Percentiles rank a stretch among this genome's conserved stretches.
Conservation (phyloP, 2,113 vertebrate species). For the Mormyrus lacerda region DNA sequence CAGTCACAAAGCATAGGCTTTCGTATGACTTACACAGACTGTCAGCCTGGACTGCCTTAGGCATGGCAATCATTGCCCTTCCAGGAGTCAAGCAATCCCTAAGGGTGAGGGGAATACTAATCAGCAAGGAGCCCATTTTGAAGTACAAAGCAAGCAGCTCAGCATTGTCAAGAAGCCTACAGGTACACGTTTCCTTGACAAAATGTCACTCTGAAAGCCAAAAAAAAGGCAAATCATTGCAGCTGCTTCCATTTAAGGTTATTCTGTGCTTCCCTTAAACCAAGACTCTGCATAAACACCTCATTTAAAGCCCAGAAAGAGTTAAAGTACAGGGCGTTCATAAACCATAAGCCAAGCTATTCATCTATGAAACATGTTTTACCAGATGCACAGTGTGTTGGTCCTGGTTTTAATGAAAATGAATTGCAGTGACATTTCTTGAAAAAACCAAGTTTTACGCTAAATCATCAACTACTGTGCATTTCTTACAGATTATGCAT, state of each 20-base stretch:
- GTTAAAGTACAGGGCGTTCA: not conserved
- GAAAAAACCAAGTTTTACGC: not conserved
- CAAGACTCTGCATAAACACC: not conserved
- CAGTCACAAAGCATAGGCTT: not conserved
- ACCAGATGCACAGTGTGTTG: not conserved
- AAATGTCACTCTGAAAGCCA: constrained; percentile 12
- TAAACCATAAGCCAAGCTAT: not conserved
- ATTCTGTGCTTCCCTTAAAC: not conserved
- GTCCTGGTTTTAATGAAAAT: not conserved
- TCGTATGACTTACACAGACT: not conserved
- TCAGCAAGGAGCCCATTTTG: constrained; percentile 6
- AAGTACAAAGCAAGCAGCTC: constrained; percentile 12
- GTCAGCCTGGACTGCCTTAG: not conserved
- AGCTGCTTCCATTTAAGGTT: constrained; percentile 1
- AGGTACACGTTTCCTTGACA: constrained; percentile 6
- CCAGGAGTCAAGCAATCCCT: constrained; percentile 6
- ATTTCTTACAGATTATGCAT: not conserved
- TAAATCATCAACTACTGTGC: not conserved
- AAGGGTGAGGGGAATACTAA: constrained; percentile 11
- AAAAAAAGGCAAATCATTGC: constrained; percentile 21
- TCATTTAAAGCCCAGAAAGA: constrained; percentile 2
- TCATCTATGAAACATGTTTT: constrained; percentile 4
- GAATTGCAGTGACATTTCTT: not conserved
- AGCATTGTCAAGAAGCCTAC: constrained; percentile 15
- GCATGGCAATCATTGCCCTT: constrained; percentile 18